Base-by-base conservation (phyloP, 1,140 invertebrate species). In the Cepaea nemoralis region DNA sequence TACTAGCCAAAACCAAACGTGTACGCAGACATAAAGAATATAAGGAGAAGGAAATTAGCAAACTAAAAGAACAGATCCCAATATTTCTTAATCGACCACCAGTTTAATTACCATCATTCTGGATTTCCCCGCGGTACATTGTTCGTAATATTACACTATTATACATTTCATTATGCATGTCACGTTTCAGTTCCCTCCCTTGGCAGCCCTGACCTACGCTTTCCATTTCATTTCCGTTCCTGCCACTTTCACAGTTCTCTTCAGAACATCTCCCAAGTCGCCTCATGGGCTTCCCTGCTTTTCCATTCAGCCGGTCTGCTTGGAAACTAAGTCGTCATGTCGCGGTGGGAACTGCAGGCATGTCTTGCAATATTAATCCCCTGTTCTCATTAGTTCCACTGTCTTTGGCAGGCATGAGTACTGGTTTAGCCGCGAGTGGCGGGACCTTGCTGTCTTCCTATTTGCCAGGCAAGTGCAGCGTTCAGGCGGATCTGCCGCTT, bases 361-460 rank as follows among this genome's bases (percentile, higher is more conserved):
- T 63, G 24, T 79, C 50, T 59, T 50, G 66, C 66, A 70, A 50
- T 70, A 48, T 48, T 71, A 77, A 50, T 55, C 12, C 42, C 27
- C 71, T 42, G 71, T 22, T 48, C 71, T 74, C 40, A 74, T 74
- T 74, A 74, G 71, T 74, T 33, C 37, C 69, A 42, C 42, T 63
- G 59, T 63, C 59, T 63, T 63, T 63, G 59, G 59, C 59, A 2
- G 0, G 59, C 59, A 31, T 63, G 59, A 27, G 16, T 63, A 16
- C 59, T 27, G 5, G 59, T 63, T 63, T 27, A 63, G 27, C n/a
- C 59, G 33, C n/a, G 22, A 19, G 8, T 10, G n/a, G 27, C 0
- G 59, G 8, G 14, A 10, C 59, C 59, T 63, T 3, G 40, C 39
- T 33, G 71, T 12, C 42, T 45, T 12, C 71, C 42, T 74, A 74